phyloP scores from a whole-genome alignment of 2,113 vertebrate genomes.

The Ciconia stormi region DNA sequence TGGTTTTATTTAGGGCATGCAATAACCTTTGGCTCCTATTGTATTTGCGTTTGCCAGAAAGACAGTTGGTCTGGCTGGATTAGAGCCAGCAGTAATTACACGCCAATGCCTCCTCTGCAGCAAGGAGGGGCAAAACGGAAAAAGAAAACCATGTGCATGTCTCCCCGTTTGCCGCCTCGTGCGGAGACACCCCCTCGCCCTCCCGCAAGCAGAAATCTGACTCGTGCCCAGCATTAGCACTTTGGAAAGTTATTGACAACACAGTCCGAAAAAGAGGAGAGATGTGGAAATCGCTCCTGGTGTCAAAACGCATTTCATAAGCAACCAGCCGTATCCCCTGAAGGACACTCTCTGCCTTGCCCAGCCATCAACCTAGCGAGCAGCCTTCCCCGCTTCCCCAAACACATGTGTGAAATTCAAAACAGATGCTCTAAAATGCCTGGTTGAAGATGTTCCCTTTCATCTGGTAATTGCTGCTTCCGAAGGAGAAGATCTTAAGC shows the following conservation, averaged over 20 bases:
- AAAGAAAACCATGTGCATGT: neutral
- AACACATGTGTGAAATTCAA: neutral
- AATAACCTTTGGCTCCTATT: slow-evolving; percentile 54
- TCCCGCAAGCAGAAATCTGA: neutral
- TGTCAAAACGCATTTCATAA: neutral
- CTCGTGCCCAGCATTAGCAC: accelerated
- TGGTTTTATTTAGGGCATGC: slow-evolving; percentile 26
- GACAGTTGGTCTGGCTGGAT: slow-evolving; percentile 34
- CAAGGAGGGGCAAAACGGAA: neutral
- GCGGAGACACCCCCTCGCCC: neutral
- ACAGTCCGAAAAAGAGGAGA: neutral
- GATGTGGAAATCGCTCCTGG: neutral
- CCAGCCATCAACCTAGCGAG: neutral
- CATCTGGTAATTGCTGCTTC: slow-evolving; percentile 36
- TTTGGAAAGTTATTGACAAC: neutral
- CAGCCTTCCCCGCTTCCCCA: neutral
- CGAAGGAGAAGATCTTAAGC: neutral
- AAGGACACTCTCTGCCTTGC: neutral
- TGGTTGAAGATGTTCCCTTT: neutral
- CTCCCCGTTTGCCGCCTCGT: accelerated
- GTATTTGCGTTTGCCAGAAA: slow-evolving; percentile 25
- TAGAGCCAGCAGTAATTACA: neutral
- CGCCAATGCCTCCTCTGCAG: neutral
- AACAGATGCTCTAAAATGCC: neutral
- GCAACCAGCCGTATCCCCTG: neutral